Base-by-base conservation (phyloP, 2,113 vertebrate species). In the Empidonax traillii region DNA sequence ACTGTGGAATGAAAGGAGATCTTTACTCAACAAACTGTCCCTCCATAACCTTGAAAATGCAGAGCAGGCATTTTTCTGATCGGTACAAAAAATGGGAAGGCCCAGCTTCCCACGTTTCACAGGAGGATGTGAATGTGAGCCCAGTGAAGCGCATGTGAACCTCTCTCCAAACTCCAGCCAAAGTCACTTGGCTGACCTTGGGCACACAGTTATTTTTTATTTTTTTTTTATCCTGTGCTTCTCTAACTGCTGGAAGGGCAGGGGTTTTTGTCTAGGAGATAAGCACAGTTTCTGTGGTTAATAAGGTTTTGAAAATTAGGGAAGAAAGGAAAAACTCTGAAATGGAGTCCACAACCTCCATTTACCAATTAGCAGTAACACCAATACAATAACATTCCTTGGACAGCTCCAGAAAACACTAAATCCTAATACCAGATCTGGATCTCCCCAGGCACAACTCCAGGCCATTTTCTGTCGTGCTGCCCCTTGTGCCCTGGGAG, bases 11-110 rank as follows among this genome's bases (percentile, higher is more conserved):
- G 51, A 81, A 92, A 75, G 35, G n/a, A 75, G 73, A 56, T 72
- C 21, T 87, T 78, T 37, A 33, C 20, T 93, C 63, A 77, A 35
- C 56, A 65, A 44, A 43, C 35, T 77, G 44, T 27, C 43, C 27
- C 53, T 79, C 12, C n/a, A 22, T 91, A 76, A 93, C 92, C 92
- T 96, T 96, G 88, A 85, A 75, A 96, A 85, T 24, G 31, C 15
- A 31, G 33, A 82, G 31, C 10, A 66, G 30, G 5, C 25, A 6
- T 35, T 25, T 14, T 41, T 71, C 17, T 58, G 3, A 24, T 28
- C 31, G 33, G 14, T 69, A 35, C 19, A 61, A 39, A 43, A 49
- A 68, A 11, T 11, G 15, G 10, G 13, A 74, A 75, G 27, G 23
- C 20, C 39, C 2, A 7, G 17, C 23, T 67, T 68, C 4, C 4